Percentiles rank a stretch among this genome's conserved stretches.
Conservation (phyloP, 2,888 invertebrate genomes). For the Ptychoptera albimana region DNA sequence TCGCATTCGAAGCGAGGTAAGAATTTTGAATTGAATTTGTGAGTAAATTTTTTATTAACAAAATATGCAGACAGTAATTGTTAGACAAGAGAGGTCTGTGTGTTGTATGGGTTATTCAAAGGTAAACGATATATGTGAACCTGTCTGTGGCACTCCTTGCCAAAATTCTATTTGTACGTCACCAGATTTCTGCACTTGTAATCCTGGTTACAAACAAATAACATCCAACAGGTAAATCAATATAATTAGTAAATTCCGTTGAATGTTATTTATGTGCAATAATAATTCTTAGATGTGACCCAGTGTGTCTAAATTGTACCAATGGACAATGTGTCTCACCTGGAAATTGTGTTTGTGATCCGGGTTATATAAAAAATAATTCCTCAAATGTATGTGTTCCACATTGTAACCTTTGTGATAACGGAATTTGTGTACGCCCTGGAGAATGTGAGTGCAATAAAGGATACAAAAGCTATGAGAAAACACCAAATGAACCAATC, state of each 20-base stretch:
- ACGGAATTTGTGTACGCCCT: slow-evolving; percentile 42
- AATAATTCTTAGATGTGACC: slow-evolving; percentile 18
- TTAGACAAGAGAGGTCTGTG: too few relatives aligned
- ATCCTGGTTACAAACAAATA: slow-evolving; percentile 12
- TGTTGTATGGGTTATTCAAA: too few relatives aligned
- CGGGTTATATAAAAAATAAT: slow-evolving; percentile 26
- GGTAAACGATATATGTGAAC: too few relatives aligned
- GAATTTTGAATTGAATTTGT: too few relatives aligned
- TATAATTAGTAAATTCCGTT: too few relatives aligned
- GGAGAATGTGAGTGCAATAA: slow-evolving; percentile 40
- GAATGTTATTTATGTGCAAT: too few relatives aligned
- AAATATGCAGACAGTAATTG: too few relatives aligned
- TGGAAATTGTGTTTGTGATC: slow-evolving; percentile 41
- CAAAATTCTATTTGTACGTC: slow-evolving; percentile 13
- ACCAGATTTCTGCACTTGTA: slow-evolving; percentile 21
- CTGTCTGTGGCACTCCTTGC: too few relatives aligned
- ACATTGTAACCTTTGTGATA: slow-evolving; percentile 27
- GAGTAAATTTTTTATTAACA: too few relatives aligned
- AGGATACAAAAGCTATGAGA: slow-evolving; percentile 32
- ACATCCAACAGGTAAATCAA: too few relatives aligned
- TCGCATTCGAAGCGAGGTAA: too few relatives aligned
- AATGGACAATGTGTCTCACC: slow-evolving; percentile 39
- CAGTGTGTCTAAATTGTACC: slow-evolving; percentile 27
- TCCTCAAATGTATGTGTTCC: slow-evolving; percentile 22
- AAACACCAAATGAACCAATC: slow-evolving; percentile 22